These are phyloP conservation scores for Serrognathus titanus DNA, from an alignment of 2,888 invertebrate species.

Conservation along the genomic window DNA sequence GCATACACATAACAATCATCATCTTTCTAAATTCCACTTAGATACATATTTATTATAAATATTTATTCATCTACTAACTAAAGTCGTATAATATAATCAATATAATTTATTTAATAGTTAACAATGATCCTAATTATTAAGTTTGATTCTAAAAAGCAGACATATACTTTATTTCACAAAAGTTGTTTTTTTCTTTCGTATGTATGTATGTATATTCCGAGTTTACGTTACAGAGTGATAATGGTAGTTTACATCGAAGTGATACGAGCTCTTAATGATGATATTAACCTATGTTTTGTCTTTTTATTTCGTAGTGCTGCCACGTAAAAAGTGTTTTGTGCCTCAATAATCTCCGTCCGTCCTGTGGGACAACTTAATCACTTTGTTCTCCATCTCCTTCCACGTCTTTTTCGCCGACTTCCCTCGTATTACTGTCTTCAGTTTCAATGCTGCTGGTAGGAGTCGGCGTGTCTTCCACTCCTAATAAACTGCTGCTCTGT, in stretches of 20 bases:
- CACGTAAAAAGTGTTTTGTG: slow-evolving; percentile 30
- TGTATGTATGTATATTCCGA: slow-evolving; percentile 5
- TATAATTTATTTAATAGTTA: slow-evolving; percentile 46
- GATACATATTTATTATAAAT: slow-evolving; percentile 38
- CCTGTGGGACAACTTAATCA: slow-evolving; percentile 43
- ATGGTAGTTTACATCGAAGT: slow-evolving; percentile 4
- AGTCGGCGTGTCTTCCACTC: slow-evolving; percentile 53
- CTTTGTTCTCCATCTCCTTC: slow-evolving; percentile 59
- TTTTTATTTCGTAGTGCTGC: slow-evolving; percentile 40
- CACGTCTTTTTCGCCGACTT: slow-evolving; percentile 55
- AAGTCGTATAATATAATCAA: slow-evolving; percentile 36
- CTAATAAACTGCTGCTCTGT: slow-evolving; percentile 35
- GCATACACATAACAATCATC: slow-evolving; percentile 45
- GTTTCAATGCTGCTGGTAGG: slow-evolving; percentile 59
- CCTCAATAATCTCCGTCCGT: slow-evolving; percentile 9
- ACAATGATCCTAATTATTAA: slow-evolving; percentile 48
- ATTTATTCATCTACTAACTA: slow-evolving; percentile 32
- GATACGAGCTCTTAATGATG: background rate
- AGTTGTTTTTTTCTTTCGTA: background rate
- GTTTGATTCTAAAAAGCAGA: slow-evolving; percentile 50
- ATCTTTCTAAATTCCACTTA: slow-evolving; percentile 34
- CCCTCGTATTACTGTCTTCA: slow-evolving; percentile 54
- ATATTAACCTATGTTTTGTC: slow-evolving; percentile 26
- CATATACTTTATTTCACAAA: slow-evolving; percentile 18
- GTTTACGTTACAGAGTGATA: background rate